Evolutionary conservation across 1,140 invertebrate genomes (phyloP), one percentile per base, ranked within the genome.

Genomic region (Belonocnema kinseyi): DNA sequence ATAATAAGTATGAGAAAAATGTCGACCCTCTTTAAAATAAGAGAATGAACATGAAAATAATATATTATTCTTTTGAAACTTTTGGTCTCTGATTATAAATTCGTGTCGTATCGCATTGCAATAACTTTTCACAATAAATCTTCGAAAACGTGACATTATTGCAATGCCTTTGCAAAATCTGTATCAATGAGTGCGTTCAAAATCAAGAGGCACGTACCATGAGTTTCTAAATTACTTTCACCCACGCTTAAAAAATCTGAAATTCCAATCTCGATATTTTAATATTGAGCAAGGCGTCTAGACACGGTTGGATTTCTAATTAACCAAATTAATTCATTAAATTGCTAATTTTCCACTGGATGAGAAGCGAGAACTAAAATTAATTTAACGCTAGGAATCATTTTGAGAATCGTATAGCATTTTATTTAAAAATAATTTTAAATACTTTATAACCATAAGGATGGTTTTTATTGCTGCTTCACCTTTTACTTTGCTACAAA

Each of bases 41-140:
- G 0, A 46, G 40, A 46, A 1, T 46, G 7, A 46, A 46, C 10
- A 10, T 10, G 10, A 46, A 46, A 46, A 8, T 11, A 46, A 46
- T 46, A 7, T 10, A 46, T 46, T 10, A 46, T 46, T 46, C 40
- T 10, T 46, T 8, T 46, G 40, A 46, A 46, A 46, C 40, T 66
- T 66, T 66, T 66, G 5, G 17, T n/a, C n/a, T 2, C 40, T 66
- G n/a, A 16, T 66, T 66, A 40, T 40, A 66, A 40, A 66, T 66
- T 66, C 61, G 40, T 66, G 26, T 33, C 58, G 40, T 40, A 66
- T 46, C 21, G 21, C 14, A 19, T 66, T 26, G 61, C 61, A 66
- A 66, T 66, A 66, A 66, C 33, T 66, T 66, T 66, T 66, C 61
- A 66, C 61, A 66, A 66, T 66, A 66, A 66, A 66, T 66, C 33